Percentiles rank a stretch among this genome's conserved stretches.
Evolutionary conservation across 30 jellyfish, hydroid and myxozoan genomes (phyloP).

Genomic region (Rhopilema esculentum): DNA sequence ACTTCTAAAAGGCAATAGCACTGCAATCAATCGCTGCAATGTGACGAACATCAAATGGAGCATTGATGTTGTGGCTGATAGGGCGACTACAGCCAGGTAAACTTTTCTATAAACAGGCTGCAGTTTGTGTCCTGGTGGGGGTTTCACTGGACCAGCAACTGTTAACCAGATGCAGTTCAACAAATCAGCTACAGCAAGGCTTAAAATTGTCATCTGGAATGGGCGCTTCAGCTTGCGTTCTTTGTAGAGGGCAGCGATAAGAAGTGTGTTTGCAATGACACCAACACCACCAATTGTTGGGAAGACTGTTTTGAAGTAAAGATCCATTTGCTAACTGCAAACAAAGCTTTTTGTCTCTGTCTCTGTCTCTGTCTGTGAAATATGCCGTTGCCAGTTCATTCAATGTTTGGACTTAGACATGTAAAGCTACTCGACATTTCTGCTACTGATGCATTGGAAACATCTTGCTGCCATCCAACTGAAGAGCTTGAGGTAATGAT

Average conservation of each 20-base stretch:
- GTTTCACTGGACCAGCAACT: background rate
- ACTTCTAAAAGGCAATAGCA: background rate
- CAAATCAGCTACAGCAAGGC: background rate
- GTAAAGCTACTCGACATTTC: too few relatives aligned
- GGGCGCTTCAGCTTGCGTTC: background rate
- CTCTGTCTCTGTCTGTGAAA: too few relatives aligned
- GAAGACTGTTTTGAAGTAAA: background rate
- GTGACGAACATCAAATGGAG: background rate
- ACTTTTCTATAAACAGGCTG: background rate
- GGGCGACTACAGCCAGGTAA: background rate
- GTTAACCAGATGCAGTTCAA: background rate
- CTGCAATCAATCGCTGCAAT: background rate
- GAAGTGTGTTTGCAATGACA: background rate
- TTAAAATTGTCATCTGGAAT: background rate
- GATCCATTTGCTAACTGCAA: too few relatives aligned
- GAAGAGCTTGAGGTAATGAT: too few relatives aligned
- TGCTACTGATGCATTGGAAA: too few relatives aligned
- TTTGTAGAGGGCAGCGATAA: background rate
- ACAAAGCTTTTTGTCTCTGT: too few relatives aligned
- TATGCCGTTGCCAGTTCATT: too few relatives aligned
- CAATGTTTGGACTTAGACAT: too few relatives aligned
- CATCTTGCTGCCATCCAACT: too few relatives aligned
- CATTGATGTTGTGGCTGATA: background rate
- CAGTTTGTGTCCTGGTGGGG: background rate
- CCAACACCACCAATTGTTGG: background rate